Evolutionary conservation across 2,797 vertebrate species (phyloP).

Genomic region (Chaunax sp.): DNA sequence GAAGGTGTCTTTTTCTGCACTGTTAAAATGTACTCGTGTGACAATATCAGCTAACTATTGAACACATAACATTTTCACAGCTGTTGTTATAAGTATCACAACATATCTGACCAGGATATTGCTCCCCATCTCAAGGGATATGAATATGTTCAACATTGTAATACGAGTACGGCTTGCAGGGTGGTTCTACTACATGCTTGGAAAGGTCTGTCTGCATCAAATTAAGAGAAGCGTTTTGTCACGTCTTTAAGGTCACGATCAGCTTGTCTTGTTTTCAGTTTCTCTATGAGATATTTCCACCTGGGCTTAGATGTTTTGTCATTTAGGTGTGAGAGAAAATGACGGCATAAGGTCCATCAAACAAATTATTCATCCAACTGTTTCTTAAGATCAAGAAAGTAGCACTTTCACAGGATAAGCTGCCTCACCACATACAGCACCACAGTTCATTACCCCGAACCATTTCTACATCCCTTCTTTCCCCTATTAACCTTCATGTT

Average conservation of each 20-base stretch:
- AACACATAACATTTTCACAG: constrained; percentile 17
- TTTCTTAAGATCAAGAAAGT: constrained; percentile 3
- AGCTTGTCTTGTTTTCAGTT: constrained; percentile 15
- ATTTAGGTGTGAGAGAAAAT: background rate
- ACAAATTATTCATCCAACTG: background rate
- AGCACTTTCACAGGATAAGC: background rate
- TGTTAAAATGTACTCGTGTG: background rate
- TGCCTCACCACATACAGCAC: constrained; percentile 19
- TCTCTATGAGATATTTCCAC: background rate
- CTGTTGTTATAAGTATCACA: constrained; percentile 19
- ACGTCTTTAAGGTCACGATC: background rate
- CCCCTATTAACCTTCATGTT: constrained; percentile 31
- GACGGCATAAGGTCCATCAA: background rate
- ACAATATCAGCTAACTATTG: constrained; percentile 9
- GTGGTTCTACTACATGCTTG: constrained; percentile 37
- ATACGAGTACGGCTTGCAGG: constrained; percentile 34
- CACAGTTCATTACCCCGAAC: constrained; percentile 17
- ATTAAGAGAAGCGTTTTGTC: constrained; percentile 15
- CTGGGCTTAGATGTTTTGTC: background rate
- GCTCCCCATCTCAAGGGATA: constrained; percentile 16
- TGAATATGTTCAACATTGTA: constrained; percentile 71
- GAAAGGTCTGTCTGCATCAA: constrained; percentile 13
- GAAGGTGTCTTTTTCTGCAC: background rate
- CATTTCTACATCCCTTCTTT: constrained; percentile 23
- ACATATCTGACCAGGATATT: constrained; percentile 25